Evolutionary conservation across 2,888 invertebrate species (phyloP).

Genomic region (Helicoverpa assulta): DNA sequence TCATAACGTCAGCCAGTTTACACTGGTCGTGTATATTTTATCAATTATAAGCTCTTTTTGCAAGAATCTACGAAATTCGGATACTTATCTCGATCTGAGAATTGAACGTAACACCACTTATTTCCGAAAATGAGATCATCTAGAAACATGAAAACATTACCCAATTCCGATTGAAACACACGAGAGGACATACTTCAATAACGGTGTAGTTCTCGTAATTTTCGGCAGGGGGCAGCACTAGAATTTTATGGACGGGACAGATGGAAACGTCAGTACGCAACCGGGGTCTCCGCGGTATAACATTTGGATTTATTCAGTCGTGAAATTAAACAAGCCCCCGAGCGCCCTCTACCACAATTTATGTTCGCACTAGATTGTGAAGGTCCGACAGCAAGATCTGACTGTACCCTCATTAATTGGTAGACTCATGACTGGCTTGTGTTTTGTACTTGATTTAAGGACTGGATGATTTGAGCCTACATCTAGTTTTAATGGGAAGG

Average conservation of each 20-base stretch:
- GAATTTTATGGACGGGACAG: slow-evolving; percentile 82
- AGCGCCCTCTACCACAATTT: slow-evolving; percentile 87
- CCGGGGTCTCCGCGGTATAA: slow-evolving; percentile 78
- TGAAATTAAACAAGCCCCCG: slow-evolving; percentile 88
- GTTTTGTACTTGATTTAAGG: slow-evolving; percentile 73
- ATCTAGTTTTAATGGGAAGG: slow-evolving; percentile 42
- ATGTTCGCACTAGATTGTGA: slow-evolving; percentile 88
- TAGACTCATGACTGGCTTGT: slow-evolving; percentile 74
- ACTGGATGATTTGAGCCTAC: slow-evolving; percentile 51
- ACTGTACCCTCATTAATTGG: slow-evolving; percentile 84
- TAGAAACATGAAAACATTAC: neutral
- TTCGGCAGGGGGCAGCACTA: slow-evolving; percentile 66
- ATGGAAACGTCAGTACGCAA: slow-evolving; percentile 74
- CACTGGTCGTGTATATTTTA: neutral
- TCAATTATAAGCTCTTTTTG: neutral
- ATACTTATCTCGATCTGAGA: neutral
- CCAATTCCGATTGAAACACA: slow-evolving; percentile 21
- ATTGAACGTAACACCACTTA: neutral
- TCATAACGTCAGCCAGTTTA: neutral
- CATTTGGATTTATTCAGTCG: slow-evolving; percentile 89
- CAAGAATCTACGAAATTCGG: neutral
- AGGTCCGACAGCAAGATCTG: slow-evolving; percentile 78
- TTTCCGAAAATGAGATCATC: neutral
- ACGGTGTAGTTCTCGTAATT: slow-evolving; percentile 56
- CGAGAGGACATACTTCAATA: slow-evolving; percentile 37